Base-by-base conservation (phyloP, 2,113 vertebrate genomes). In the Actenoides lindsayi region DNA sequence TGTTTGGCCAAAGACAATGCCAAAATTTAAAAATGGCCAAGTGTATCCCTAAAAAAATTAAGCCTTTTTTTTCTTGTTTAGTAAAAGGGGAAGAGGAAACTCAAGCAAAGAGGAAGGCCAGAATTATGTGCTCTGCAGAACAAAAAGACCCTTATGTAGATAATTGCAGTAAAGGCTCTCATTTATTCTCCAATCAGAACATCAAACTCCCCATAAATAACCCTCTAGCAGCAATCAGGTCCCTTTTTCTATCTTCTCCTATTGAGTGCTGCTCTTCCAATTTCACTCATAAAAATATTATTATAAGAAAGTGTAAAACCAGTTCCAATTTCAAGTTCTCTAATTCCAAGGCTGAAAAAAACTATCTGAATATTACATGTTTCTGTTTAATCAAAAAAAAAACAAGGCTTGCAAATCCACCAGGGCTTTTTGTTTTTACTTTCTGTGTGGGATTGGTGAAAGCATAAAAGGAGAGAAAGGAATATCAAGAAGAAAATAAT, bases 211-310 rank as follows among this genome's bases (percentile, higher is more conserved):
- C 33, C 75, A 94, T 90, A 93, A 86, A 64, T 91, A 92, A 67
- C 12, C 75, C 31, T 74, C 11, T 69, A 83, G n/a, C 42, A 84
- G 82, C 7, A 82, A 76, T 16, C 28, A 86, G 16, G 30, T 83
- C 25, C 21, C 13, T 81, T 96, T 96, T 68, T 18, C 13, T 17
- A 57, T 42, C 59, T 54, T 85, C 64, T 84, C n/a, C 54, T 39
- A 77, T 37, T 76, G 84, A 74, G 74, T 35, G 2, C 17, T 95
- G 19, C 41, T 97, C 50, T 93, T 96, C 41, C 82, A 94, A 78
- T 90, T 94, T 96, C 89, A 75, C 75, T 96, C 59, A 76, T 91
- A 96, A 97, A 94, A 90, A 86, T 95, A 93, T 84, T 97, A 69
- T 93, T 71, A 62, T 71, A 95, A 37, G 33, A 93, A 78, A 51